Conservation (phyloP, 2,888 invertebrate genomes). For the Unio delphinus region DNA sequence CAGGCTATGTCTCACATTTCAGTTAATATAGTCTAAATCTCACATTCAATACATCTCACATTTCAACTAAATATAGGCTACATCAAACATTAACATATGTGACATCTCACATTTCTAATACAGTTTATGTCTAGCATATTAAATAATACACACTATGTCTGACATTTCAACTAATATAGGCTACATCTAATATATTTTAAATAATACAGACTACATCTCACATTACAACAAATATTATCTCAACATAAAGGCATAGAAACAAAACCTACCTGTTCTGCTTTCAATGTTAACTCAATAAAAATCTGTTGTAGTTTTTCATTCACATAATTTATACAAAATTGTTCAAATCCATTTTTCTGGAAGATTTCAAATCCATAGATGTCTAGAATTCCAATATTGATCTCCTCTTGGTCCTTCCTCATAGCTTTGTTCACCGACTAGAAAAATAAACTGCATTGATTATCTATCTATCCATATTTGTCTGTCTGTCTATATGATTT, state of each 20-base stretch:
- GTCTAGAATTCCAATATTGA: conserved; percentile 79
- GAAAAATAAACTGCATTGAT: conserved; percentile 24
- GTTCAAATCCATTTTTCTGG: conserved; percentile 80
- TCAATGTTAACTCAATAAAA: conserved; percentile 81
- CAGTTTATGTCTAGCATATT: too few species aligned
- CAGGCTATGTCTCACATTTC: too few species aligned
- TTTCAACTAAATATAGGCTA: too few species aligned
- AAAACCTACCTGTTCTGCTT: conserved; percentile 78
- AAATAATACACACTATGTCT: too few species aligned
- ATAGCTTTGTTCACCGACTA: conserved; percentile 79
- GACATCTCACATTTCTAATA: too few species aligned
- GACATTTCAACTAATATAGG: too few species aligned
- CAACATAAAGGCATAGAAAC: conserved; percentile 8
- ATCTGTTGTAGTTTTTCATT: conserved; percentile 83
- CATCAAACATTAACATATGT: too few species aligned
- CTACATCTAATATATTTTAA: too few species aligned
- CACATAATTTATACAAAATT: conserved; percentile 82
- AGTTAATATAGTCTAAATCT: too few species aligned
- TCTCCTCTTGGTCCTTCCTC: conserved; percentile 73
- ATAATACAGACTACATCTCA: too few species aligned
- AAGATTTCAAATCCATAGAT: conserved; percentile 84
- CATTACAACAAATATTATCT: background rate
- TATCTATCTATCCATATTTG: background rate
- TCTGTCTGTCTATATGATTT: background rate
- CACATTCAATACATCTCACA: too few species aligned